Conservation (phyloP, 2,113 vertebrate species). For the Microcebus jonahi region DNA sequence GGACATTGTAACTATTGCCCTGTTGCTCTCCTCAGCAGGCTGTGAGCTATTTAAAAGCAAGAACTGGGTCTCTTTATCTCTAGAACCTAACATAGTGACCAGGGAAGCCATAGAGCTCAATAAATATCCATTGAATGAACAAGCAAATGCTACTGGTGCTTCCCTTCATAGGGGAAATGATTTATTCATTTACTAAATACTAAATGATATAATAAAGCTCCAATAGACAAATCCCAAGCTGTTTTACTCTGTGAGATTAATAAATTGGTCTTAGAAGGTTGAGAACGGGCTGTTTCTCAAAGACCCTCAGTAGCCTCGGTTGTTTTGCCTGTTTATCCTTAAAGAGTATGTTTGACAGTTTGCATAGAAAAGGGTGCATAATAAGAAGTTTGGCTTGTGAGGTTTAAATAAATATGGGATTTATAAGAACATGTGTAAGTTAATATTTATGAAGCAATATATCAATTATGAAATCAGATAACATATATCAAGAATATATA, state of each 20-base stretch:
- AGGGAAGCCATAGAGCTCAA: neutral
- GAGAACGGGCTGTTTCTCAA: neutral
- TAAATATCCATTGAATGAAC: neutral
- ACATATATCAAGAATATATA: neutral
- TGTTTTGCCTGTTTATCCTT: neutral
- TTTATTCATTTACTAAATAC: neutral
- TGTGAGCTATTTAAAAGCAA: neutral
- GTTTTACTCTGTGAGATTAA: neutral
- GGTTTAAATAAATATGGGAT: neutral
- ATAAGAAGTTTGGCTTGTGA: neutral
- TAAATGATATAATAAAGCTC: neutral
- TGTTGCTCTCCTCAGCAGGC: neutral
- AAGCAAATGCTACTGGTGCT: neutral
- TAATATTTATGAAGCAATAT: constrained; percentile 30
- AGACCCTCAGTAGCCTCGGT: neutral
- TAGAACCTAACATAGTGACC: neutral
- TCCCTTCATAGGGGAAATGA: neutral
- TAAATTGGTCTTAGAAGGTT: neutral
- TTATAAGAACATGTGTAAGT: neutral
- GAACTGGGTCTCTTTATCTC: neutral
- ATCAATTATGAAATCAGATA: neutral
- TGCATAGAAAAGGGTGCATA: neutral
- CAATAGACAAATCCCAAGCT: neutral
- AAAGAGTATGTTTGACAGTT: neutral
- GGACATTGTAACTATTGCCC: neutral